phyloP scores from a whole-genome alignment of 1,140 invertebrate species.

The Ptiloglossa arizonensis region DNA sequence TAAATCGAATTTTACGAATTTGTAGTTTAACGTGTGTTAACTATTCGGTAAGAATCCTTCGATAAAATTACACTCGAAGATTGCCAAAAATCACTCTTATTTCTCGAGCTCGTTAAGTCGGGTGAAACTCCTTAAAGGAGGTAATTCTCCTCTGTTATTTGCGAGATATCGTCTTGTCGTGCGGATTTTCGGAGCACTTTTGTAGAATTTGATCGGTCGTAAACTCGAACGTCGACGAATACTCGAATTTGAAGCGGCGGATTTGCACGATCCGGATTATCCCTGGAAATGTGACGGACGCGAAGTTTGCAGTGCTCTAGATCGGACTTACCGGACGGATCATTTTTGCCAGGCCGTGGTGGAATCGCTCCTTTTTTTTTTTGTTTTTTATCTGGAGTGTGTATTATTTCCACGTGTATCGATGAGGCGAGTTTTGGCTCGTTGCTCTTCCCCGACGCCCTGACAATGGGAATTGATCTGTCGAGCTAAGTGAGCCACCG shows the following conservation, averaged over 20 bases:
- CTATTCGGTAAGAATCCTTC: too few relatives aligned
- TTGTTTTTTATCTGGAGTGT: neutral
- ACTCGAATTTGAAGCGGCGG: conserved; percentile 33
- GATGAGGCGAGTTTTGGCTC: conserved; percentile 6
- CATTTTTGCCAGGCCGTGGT: neutral
- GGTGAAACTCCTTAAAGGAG: too few relatives aligned
- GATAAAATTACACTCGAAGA: too few relatives aligned
- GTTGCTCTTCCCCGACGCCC: neutral
- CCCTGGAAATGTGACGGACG: conserved; percentile 37
- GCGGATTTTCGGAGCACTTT: neutral
- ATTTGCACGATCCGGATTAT: conserved; percentile 47
- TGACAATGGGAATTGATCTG: conserved; percentile 51
- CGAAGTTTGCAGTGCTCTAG: conserved; percentile 22
- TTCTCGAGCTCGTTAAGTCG: too few relatives aligned
- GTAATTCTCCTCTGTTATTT: neutral
- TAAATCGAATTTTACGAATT: too few relatives aligned
- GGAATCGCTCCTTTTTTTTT: neutral
- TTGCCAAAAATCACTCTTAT: too few relatives aligned
- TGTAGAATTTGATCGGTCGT: conserved; percentile 3
- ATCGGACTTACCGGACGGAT: conserved; percentile 23
- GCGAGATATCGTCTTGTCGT: neutral
- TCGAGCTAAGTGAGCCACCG: conserved; percentile 28
- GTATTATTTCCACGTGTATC: conserved; percentile 15
- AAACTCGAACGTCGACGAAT: neutral
- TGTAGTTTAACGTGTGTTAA: too few relatives aligned